These are phyloP conservation scores for Bufo bufo DNA, from an alignment of 2,113 vertebrate species.

Conservation along the genomic window DNA sequence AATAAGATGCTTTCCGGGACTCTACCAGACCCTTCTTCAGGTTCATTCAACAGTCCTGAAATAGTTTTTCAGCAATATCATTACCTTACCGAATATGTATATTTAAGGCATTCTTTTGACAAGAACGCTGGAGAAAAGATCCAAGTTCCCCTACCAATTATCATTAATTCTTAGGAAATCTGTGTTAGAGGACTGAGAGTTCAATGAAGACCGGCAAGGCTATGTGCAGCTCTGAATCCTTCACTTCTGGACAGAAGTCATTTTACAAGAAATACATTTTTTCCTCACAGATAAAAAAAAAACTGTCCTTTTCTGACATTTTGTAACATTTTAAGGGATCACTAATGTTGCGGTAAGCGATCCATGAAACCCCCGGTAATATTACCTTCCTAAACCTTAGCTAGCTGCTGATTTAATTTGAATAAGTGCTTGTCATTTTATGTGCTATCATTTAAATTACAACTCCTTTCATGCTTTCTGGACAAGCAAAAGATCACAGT, in stretches of 20 bases:
- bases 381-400: constrained; percentile 49
- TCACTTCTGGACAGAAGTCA: neutral
- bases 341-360: constrained; percentile 46
- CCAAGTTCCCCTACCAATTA: neutral
- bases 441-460: constrained; percentile 56
- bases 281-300: constrained; percentile 7
- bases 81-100: no score
- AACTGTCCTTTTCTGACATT: constrained; percentile 53
- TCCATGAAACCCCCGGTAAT: constrained; percentile 54
- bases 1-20: no score
- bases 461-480: constrained; percentile 58
- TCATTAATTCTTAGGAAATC: neutral
- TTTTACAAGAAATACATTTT: constrained; percentile 3
- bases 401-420: constrained; percentile 53
- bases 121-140: no score
- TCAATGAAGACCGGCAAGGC: neutral
- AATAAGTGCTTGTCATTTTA: constrained; percentile 60
- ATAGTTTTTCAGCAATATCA: no score
- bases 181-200: neutral
- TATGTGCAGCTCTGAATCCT: neutral
- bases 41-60: no score
- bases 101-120: no score
- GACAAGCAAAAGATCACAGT: constrained; percentile 55
- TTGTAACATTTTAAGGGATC: constrained; percentile 55
- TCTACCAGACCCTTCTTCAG: no score